Conservation (phyloP, 2,888 invertebrate species). For the Perithous albicinctus region DNA sequence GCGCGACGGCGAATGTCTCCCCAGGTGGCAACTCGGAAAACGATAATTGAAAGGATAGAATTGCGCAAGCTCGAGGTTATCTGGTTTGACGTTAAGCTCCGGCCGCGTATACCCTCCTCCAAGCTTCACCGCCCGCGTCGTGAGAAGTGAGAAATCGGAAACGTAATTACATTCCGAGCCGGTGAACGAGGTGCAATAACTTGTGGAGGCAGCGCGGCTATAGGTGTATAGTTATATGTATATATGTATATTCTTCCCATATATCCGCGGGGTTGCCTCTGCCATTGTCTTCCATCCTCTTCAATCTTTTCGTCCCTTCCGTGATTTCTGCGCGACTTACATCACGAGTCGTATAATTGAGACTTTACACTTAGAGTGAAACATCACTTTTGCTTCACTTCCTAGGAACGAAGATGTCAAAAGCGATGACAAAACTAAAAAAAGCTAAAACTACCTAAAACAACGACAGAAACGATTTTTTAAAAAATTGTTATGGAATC, state of each 20-base stretch:
- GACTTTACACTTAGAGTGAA: slow-evolving; percentile 39
- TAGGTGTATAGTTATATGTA: not conserved
- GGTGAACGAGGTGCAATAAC: slow-evolving; percentile 59
- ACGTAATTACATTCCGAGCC: slow-evolving; percentile 65
- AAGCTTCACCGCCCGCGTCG: slow-evolving; percentile 15
- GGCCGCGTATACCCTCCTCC: slow-evolving; percentile 7
- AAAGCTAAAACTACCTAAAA: too few relatives aligned
- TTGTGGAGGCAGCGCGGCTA: slow-evolving; percentile 39
- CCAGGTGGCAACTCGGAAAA: slow-evolving; percentile 10
- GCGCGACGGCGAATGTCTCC: not conserved
- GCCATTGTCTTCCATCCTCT: slow-evolving; percentile 11
- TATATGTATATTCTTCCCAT: not conserved
- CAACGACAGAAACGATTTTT: too few relatives aligned
- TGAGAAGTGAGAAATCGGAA: slow-evolving; percentile 62
- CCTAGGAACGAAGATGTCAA: not conserved
- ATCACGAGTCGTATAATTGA: slow-evolving; percentile 51
- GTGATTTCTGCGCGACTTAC: not conserved
- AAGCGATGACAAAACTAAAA: not conserved
- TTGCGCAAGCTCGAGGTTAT: slow-evolving; percentile 30
- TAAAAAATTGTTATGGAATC: too few relatives aligned
- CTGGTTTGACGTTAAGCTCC: slow-evolving; percentile 41
- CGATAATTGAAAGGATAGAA: slow-evolving; percentile 45
- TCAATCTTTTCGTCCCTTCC: not conserved
- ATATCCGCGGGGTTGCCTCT: slow-evolving; percentile 4
- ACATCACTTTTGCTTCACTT: not conserved